Conservation (phyloP, 2,797 vertebrate genomes). For the Ctenopoma multispine region DNA sequence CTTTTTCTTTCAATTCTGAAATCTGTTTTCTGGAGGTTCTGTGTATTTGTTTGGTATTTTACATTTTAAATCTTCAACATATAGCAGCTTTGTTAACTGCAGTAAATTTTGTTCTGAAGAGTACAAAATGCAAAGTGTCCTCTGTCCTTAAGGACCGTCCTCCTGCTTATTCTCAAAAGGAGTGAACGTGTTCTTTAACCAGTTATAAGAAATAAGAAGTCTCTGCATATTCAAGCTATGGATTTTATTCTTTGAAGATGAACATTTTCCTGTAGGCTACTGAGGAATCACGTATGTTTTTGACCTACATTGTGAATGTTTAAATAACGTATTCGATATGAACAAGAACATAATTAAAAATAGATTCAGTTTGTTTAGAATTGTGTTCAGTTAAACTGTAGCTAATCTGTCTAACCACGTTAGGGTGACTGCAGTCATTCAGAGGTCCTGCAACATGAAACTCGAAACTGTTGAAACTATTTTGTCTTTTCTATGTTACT, state of each 20-base stretch:
- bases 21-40: too few species aligned
- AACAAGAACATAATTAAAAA: too few species aligned
- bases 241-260: neutral
- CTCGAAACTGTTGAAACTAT: neutral
- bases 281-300: too few species aligned
- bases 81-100: neutral
- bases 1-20: neutral
- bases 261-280: too few species aligned
- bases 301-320: too few species aligned
- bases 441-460: neutral
- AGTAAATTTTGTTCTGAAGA: conserved; percentile 31
- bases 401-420: neutral
- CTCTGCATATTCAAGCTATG: neutral
- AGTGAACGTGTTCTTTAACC: too few species aligned
- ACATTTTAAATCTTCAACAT: too few species aligned
- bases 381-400: neutral
- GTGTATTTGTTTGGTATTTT: too few species aligned
- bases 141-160: neutral
- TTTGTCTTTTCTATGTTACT: conserved; percentile 21
- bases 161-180: too few species aligned
- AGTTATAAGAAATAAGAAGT: neutral
- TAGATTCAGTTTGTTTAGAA: too few species aligned
- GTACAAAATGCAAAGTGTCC: conserved; percentile 9
- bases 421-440: neutral
- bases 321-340: too few species aligned